A percentile compares a stretch with the other conserved stretches of the same genome.
These are phyloP conservation scores for Orchestia grillus DNA, from an alignment of 1,140 invertebrate species.

Conservation along the genomic window DNA sequence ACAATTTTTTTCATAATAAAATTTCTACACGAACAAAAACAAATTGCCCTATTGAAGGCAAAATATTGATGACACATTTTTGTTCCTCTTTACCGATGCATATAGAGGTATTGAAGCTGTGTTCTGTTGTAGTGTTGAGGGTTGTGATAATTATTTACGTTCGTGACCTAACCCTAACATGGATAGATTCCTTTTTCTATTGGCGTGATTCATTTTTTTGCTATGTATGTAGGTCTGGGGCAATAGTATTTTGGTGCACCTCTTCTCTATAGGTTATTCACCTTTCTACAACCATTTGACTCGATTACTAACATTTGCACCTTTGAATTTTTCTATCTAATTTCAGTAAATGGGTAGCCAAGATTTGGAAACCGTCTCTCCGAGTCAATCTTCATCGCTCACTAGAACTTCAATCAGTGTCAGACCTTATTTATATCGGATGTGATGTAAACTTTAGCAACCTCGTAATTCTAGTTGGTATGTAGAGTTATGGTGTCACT, in stretches of 20 bases:
- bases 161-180: not conserved
- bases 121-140: not conserved
- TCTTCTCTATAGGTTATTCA: not conserved
- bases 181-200: not conserved
- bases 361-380: not conserved
- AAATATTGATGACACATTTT: not conserved
- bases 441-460: slow-evolving; percentile 32
- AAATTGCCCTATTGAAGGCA: not conserved
- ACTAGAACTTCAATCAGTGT: not conserved
- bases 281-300: not conserved
- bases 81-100: not conserved
- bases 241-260: not conserved
- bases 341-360: too few relatives aligned
- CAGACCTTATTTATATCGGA: slow-evolving; percentile 16
- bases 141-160: not conserved
- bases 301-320: not conserved
- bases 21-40: not conserved
- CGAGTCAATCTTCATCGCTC: not conserved
- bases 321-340: not conserved
- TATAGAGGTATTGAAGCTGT: not conserved
- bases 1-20: not conserved
- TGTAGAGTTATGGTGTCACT: not conserved
- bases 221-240: not conserved
- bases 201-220: slow-evolving; percentile 6
- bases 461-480: slow-evolving; percentile 42